Conservation (phyloP, 1,140 invertebrate species). For the Nebria ingens region DNA sequence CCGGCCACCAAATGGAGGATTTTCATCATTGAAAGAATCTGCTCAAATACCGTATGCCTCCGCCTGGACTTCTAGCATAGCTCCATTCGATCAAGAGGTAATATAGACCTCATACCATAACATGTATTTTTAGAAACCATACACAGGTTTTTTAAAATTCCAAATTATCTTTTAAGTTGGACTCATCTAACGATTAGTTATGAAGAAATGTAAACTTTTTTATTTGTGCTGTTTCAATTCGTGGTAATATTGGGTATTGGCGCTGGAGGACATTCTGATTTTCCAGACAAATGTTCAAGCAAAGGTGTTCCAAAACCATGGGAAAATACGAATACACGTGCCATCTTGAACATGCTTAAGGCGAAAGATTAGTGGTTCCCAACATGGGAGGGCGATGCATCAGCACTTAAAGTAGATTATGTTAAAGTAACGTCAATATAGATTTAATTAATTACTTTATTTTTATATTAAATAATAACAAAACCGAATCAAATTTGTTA, state of each 20-base stretch:
- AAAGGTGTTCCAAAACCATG: slow-evolving; percentile 36
- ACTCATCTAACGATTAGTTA: too few relatives aligned
- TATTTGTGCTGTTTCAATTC: slow-evolving; percentile 33
- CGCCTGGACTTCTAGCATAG: slow-evolving; percentile 37
- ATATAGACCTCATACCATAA: background rate
- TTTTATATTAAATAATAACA: too few relatives aligned
- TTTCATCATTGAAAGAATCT: slow-evolving; percentile 37
- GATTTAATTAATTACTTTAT: too few relatives aligned
- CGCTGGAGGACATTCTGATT: slow-evolving; percentile 42
- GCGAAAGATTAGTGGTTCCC: slow-evolving; percentile 17
- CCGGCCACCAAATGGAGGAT: slow-evolving; percentile 33
- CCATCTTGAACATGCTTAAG: slow-evolving; percentile 17
- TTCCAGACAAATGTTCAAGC: slow-evolving; percentile 34
- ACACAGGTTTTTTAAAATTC: background rate
- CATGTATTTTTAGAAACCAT: too few relatives aligned
- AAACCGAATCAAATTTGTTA: too few relatives aligned
- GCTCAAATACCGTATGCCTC: slow-evolving; percentile 16
- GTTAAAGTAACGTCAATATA: slow-evolving; percentile 22
- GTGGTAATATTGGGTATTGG: slow-evolving; percentile 44
- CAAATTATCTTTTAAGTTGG: too few relatives aligned
- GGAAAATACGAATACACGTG: slow-evolving; percentile 33
- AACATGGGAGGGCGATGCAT: slow-evolving; percentile 18
- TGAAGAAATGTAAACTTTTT: too few relatives aligned
- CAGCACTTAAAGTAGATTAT: slow-evolving; percentile 20
- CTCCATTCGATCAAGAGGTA: slow-evolving; percentile 41